A percentile compares a stretch with the other conserved stretches of the same genome.
Evolutionary conservation across 2,888 invertebrate species (phyloP).

Genomic region (Sympetrum striolatum): DNA sequence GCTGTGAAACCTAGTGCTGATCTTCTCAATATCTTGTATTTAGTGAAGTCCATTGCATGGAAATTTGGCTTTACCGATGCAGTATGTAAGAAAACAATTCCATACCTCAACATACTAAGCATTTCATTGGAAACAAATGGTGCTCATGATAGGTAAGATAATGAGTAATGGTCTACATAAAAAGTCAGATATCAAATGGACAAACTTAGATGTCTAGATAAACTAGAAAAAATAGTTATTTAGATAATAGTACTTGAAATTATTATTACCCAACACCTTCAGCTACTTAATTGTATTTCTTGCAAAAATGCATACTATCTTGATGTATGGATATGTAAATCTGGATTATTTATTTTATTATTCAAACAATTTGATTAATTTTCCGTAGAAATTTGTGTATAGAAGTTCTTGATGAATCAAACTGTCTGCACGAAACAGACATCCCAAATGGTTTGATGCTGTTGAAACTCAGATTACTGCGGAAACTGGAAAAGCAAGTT

Average conservation of each 20-base stretch:
- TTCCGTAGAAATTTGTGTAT: slow-evolving; percentile 57
- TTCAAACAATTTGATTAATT: slow-evolving; percentile 45
- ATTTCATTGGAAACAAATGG: background rate
- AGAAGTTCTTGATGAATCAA: slow-evolving; percentile 60
- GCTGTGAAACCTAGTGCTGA: background rate
- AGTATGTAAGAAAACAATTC: background rate
- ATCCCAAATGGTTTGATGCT: slow-evolving; percentile 59
- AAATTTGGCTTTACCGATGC: background rate
- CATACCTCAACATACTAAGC: background rate
- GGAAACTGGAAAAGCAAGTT: slow-evolving; percentile 56
- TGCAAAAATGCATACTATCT: background rate
- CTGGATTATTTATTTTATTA: background rate
- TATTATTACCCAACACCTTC: too few species aligned
- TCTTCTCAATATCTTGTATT: background rate
- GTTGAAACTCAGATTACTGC: slow-evolving; percentile 59
- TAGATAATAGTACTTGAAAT: background rate
- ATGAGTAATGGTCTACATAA: background rate
- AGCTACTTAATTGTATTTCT: background rate
- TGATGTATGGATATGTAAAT: background rate
- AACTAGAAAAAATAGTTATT: too few species aligned
- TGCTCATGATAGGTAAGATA: background rate
- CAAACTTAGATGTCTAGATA: background rate
- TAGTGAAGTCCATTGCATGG: background rate
- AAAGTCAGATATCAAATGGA: background rate
- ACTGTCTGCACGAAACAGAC: slow-evolving; percentile 56